Evolutionary conservation across 1,140 invertebrate species (phyloP).

Genomic region (Papilio polyxenes): DNA sequence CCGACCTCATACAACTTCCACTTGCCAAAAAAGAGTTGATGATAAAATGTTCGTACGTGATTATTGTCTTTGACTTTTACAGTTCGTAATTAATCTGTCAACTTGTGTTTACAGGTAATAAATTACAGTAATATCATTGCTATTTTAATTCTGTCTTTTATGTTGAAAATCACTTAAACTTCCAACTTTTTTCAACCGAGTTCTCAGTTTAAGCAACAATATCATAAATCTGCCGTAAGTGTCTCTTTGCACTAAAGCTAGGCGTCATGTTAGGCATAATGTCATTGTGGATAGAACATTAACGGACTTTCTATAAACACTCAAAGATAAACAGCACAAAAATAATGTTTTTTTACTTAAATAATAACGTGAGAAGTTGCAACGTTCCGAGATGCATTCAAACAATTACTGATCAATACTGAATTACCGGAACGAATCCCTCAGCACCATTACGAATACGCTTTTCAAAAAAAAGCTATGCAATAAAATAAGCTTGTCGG

Average conservation of each 20-base stretch:
- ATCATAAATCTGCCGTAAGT: neutral
- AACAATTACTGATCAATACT: neutral
- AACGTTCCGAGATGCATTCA: neutral
- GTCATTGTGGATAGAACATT: too few relatives aligned
- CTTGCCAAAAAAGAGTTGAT: constrained; percentile 24
- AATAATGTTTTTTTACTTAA: neutral
- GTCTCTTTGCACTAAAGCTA: neutral
- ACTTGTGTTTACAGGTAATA: neutral
- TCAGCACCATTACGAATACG: neutral
- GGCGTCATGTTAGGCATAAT: too few relatives aligned
- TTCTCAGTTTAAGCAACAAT: neutral
- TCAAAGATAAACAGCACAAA: neutral
- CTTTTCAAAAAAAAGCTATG: constrained; percentile 41
- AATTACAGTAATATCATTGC: neutral
- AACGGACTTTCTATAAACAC: too few relatives aligned
- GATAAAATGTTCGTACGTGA: neutral
- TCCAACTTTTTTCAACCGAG: neutral
- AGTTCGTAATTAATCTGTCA: neutral
- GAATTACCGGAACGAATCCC: constrained; percentile 6
- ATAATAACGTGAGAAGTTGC: neutral
- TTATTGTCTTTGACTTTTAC: constrained; percentile 18
- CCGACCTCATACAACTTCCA: constrained; percentile 38
- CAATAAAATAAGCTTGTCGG: constrained; percentile 48
- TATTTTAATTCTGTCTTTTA: neutral
- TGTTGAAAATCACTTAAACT: neutral